Percentiles rank a stretch among this genome's conserved stretches.
Evolutionary conservation across 2,797 vertebrate species (phyloP).

Genomic region (Propithecus deckenii): DNA sequence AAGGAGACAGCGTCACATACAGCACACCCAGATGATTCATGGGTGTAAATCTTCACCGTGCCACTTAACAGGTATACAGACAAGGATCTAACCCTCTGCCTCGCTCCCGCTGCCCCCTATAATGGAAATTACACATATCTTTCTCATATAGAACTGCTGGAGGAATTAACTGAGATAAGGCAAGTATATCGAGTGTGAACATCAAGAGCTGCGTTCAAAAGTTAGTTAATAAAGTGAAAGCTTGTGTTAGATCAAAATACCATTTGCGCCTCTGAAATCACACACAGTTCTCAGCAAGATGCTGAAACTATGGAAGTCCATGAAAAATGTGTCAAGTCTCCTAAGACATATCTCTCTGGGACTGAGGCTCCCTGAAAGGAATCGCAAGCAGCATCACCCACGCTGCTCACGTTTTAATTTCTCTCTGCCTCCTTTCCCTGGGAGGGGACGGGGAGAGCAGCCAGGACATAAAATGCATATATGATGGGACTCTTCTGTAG

Average conservation of each 20-base stretch:
- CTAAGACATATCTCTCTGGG: neutral
- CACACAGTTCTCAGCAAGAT: neutral
- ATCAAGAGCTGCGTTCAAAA: neutral
- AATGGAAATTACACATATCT: neutral
- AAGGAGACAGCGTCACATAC: neutral
- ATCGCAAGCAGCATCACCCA: neutral
- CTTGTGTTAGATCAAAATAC: neutral
- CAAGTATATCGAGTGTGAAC: neutral
- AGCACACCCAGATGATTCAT: rapidly evolving
- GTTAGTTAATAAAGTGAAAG: neutral
- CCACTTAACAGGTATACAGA: rapidly evolving
- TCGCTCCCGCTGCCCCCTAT: neutral
- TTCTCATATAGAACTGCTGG: neutral
- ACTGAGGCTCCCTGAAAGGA: neutral
- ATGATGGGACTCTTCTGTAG: neutral
- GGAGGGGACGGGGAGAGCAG: neutral
- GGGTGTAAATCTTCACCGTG: neutral
- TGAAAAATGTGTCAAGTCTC: neutral
- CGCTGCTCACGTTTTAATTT: neutral
- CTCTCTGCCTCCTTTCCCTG: neutral
- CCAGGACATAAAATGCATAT: neutral
- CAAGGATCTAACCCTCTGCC: neutral
- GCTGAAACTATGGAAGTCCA: neutral
- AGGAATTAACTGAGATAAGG: neutral
- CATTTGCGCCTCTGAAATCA: neutral